A percentile compares a stretch with the other conserved stretches of the same genome.
Evolutionary conservation across 2,113 vertebrate species (phyloP).

Genomic region (Alethe castanea): DNA sequence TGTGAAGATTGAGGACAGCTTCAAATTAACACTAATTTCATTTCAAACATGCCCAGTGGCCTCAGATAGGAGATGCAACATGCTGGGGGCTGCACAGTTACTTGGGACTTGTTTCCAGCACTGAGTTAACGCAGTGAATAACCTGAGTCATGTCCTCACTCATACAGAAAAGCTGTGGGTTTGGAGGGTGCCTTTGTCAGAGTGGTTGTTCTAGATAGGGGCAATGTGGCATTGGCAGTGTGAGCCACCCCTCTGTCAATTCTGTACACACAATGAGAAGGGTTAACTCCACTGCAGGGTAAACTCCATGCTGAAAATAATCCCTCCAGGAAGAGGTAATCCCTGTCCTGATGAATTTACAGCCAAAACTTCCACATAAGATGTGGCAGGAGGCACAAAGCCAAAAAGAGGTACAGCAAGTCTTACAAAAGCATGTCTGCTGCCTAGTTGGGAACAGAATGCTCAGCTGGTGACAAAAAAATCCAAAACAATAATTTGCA

Average conservation of each 20-base stretch:
- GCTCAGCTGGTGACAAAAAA: background rate
- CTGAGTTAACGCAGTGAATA: background rate
- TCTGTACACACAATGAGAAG: background rate
- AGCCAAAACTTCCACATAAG: background rate
- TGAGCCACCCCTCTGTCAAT: background rate
- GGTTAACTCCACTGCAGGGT: background rate
- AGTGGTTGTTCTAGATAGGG: background rate
- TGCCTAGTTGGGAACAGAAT: background rate
- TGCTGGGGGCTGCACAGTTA: background rate
- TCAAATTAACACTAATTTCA: background rate
- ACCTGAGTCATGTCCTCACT: fast-evolving
- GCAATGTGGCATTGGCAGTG: fast-evolving
- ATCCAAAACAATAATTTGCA: background rate
- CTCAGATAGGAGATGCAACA: background rate
- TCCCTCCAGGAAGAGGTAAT: background rate
- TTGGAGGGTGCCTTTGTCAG: background rate
- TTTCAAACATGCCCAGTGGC: background rate
- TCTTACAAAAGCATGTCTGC: background rate
- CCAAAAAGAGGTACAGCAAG: background rate
- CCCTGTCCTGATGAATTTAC: background rate
- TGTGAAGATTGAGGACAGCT: background rate
- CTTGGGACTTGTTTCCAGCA: background rate
- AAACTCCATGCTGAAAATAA: background rate
- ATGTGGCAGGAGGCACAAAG: background rate
- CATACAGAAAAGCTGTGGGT: background rate